phyloP scores from a whole-genome alignment of 1,140 invertebrate species.

The Gonioctena quinquepunctata region DNA sequence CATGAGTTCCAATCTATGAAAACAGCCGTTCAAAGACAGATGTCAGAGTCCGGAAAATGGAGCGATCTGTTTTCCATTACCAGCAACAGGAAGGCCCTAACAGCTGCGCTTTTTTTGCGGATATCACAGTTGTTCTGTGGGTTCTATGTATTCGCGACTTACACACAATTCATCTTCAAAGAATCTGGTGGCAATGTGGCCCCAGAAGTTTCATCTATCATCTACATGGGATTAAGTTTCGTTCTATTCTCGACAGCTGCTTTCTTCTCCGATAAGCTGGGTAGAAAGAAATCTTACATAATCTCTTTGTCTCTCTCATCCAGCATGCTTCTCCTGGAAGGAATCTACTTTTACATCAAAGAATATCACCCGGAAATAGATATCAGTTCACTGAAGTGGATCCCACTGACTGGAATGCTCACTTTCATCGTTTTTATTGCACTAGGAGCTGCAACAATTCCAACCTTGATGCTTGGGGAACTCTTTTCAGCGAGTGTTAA shows the following conservation, averaged over 20 bases:
- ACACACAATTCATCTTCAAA: constrained; percentile 47
- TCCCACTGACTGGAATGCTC: constrained; percentile 41
- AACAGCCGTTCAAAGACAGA: constrained; percentile 35
- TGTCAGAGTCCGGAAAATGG: constrained; percentile 45
- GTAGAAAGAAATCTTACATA: constrained; percentile 33
- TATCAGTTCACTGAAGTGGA: constrained; percentile 32
- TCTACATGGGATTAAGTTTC: constrained; percentile 61
- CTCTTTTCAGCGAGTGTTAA: constrained; percentile 49
- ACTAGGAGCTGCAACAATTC: constrained; percentile 38
- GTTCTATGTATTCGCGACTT: constrained; percentile 25
- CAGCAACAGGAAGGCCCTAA: constrained; percentile 34
- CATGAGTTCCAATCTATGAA: constrained; percentile 32
- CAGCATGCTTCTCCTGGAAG: constrained; percentile 52
- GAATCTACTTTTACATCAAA: constrained; percentile 54
- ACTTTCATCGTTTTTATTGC: constrained; percentile 32
- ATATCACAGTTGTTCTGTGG: constrained; percentile 24
- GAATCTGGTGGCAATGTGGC: constrained; percentile 46
- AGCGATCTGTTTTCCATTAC: constrained; percentile 36
- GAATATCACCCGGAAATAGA: constrained; percentile 26
- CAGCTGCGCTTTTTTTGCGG: constrained; percentile 28
- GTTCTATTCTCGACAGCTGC: constrained; percentile 69
- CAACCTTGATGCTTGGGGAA: constrained; percentile 44
- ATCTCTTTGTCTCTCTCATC: constrained; percentile 26
- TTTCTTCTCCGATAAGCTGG: constrained; percentile 56
- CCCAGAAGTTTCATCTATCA: constrained; percentile 20